Base-by-base conservation (phyloP, 2,888 invertebrate species). In the Agonum fuliginosum region DNA sequence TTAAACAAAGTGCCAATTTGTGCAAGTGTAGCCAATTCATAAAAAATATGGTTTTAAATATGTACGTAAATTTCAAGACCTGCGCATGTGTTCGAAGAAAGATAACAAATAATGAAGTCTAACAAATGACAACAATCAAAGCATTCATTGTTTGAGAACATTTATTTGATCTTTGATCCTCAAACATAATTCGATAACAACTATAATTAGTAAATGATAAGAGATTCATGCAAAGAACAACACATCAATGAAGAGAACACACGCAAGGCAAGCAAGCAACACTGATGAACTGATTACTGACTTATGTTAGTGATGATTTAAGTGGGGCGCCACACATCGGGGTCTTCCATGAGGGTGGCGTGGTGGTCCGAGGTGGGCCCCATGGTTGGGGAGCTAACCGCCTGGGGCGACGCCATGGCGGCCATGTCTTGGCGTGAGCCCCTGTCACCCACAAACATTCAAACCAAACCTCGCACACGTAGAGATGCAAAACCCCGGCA, bases 251-350 rank as follows among this genome's bases (percentile, higher is more conserved):
- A 43, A 2, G 8, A n/a, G n/a, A n/a, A 12, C 14, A 41, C 2
- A 43, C 12, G 12, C 12, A 43, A 24, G 3, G 22, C 8, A 3
- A 54, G 34, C 20, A 54, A 51, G 34, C 54, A 54, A 51, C 22
- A 24, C 37, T 2, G 14, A 65, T 4, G 5, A 79, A 83, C 82
- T 83, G 83, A 81, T 82, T 82, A 58, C 41, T 78, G 78, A 67
- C 71, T n/a, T n/a, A 69, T 77, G 78, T 85, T 85, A 86, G 86
- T 79, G 80, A 70, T 82, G n/a, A 89, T 91, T 93, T 95, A 95
- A 91, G 95, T 95, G 85, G 95, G 95, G 88, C 95, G 94, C 95
- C 95, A 96, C 85, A 95, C 95, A 89, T 95, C 95, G 80, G 95
- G 95, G 89, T 96, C 95, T 90, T 95, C 95, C 95, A 96, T 95